These are phyloP conservation scores for Drosophila melanocephala DNA, from an alignment of 2,888 invertebrate species.

Conservation along the genomic window DNA sequence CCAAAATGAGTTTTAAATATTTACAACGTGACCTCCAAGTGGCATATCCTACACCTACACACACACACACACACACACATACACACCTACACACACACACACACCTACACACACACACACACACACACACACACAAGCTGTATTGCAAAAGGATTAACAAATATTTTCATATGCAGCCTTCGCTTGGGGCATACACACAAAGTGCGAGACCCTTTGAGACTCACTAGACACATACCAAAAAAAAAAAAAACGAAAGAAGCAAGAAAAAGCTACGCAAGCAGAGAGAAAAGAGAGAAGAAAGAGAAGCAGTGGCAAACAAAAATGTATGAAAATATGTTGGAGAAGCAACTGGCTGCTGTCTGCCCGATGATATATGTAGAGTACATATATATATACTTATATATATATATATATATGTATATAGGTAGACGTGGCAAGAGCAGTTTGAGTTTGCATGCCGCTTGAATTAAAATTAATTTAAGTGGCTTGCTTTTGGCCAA, in stretches of 20 bases:
- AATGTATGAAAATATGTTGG: slow-evolving; percentile 68
- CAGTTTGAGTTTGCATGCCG: slow-evolving; percentile 43
- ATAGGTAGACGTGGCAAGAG: background rate
- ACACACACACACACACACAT: slow-evolving; percentile 1
- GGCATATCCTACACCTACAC: slow-evolving; percentile 9
- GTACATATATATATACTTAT: background rate
- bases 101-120: slow-evolving; percentile 12
- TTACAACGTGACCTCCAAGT: slow-evolving; percentile 51
- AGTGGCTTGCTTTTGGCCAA: slow-evolving; percentile 72
- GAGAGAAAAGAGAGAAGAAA: background rate
- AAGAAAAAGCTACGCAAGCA: background rate
- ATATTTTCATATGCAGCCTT: slow-evolving; percentile 71
- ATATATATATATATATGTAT: background rate
- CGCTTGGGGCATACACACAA: slow-evolving; percentile 44
- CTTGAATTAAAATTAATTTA: slow-evolving; percentile 77
- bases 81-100: slow-evolving; percentile 25
- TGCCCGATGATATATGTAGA: slow-evolving; percentile 27
- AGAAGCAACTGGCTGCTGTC: slow-evolving; percentile 19
- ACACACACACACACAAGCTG: slow-evolving; percentile 35
- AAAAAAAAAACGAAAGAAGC: slow-evolving; percentile 5
- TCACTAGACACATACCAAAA: slow-evolving; percentile 49
- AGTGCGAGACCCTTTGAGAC: slow-evolving; percentile 76
- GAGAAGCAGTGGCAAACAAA: slow-evolving; percentile 43
- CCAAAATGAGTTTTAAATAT: slow-evolving; percentile 71
- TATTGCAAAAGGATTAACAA: slow-evolving; percentile 60